These are phyloP conservation scores for Metacarcinus magister DNA, from an alignment of 2,888 invertebrate species.

Conservation along the genomic window DNA sequence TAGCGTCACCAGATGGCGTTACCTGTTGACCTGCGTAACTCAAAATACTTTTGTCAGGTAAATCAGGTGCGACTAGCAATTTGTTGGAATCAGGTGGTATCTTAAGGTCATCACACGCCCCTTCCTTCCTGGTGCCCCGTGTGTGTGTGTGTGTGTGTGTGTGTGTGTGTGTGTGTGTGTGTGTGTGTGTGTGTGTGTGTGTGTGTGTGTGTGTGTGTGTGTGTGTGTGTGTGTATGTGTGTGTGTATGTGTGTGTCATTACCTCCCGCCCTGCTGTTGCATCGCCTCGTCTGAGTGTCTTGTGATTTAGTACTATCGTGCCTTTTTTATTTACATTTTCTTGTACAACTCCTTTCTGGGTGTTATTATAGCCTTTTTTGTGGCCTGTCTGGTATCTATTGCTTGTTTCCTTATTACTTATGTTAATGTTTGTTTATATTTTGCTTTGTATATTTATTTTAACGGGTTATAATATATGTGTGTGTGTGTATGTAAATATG, in stretches of 20 bases:
- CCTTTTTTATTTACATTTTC: neutral
- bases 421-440: neutral
- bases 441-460: neutral
- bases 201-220: no score
- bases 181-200: no score
- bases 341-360: neutral
- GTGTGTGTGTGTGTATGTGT: no score
- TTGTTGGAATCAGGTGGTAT: neutral
- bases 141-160: neutral
- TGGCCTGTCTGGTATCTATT: neutral
- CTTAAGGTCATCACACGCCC: neutral
- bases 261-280: neutral
- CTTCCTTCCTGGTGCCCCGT: neutral
- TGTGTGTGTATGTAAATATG: neutral
- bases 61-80: constrained; percentile 1
- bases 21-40: neutral
- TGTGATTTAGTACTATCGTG: neutral
- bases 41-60: neutral
- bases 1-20: neutral
- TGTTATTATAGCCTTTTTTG: neutral
- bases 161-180: neutral
- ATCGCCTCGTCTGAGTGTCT: neutral
- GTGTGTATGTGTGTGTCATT: no score
- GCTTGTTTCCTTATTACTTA: neutral
- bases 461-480: neutral